Evolutionary conservation across 1,140 invertebrate genomes (phyloP).

Genomic region (Drosophila virilis): DNA sequence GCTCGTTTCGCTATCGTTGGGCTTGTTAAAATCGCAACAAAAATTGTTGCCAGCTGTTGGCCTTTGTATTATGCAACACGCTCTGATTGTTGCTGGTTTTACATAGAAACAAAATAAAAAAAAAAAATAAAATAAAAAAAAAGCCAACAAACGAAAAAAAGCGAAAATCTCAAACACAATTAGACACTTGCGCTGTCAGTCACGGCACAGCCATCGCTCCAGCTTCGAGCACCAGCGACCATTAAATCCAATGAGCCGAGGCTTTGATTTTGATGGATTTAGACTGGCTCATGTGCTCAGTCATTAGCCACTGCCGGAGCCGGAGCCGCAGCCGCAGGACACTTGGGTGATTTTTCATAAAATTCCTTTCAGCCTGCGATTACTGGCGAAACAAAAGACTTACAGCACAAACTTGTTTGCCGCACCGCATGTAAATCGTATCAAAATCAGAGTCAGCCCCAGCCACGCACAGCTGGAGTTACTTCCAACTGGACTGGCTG

Average conservation of each 20-base stretch:
- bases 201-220: slow-evolving; percentile 44
- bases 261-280: slow-evolving; percentile 69
- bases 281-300: slow-evolving; percentile 35
- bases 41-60: slow-evolving; percentile 61
- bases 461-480: slow-evolving; percentile 67
- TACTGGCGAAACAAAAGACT: slow-evolving; percentile 53
- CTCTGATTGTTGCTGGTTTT: slow-evolving; percentile 74
- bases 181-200: slow-evolving; percentile 76
- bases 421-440: slow-evolving; percentile 57
- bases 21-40: slow-evolving; percentile 75
- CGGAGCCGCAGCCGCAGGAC: slow-evolving; percentile 29
- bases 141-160: slow-evolving; percentile 16
- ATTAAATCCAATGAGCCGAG: slow-evolving; percentile 46
- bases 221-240: not conserved
- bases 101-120: slow-evolving; percentile 43
- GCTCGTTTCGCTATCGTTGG: slow-evolving; percentile 78
- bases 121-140: slow-evolving; percentile 4
- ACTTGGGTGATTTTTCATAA: slow-evolving; percentile 59
- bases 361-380: slow-evolving; percentile 41
- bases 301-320: slow-evolving; percentile 30
- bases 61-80: slow-evolving; percentile 80
- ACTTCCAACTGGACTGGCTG: slow-evolving; percentile 22
- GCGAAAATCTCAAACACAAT: slow-evolving; percentile 63
- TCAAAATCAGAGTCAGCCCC: slow-evolving; percentile 33
- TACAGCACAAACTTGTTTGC: slow-evolving; percentile 54